A percentile compares a stretch with the other conserved stretches of the same genome.
These are phyloP conservation scores for Acrocyrtus sp. DNA, from an alignment of 2,888 invertebrate species.

Conservation along the genomic window DNA sequence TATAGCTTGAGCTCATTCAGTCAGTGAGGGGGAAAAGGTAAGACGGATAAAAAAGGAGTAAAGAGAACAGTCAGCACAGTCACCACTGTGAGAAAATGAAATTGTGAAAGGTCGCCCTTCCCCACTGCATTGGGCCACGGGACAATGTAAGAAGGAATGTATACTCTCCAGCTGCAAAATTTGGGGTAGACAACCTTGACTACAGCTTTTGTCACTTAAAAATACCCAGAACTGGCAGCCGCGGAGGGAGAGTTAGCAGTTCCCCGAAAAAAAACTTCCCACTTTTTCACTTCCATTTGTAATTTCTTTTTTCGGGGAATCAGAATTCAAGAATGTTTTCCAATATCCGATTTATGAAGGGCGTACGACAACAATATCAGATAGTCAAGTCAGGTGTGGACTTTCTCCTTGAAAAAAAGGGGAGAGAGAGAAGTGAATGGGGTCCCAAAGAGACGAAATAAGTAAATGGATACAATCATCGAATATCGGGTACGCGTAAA, in stretches of 20 bases:
- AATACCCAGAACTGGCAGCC: background rate
- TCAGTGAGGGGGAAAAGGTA: no score
- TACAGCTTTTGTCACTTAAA: background rate
- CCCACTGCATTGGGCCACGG: no score
- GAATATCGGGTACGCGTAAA: background rate
- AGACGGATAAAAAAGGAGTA: no score
- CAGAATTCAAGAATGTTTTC: conserved; percentile 21
- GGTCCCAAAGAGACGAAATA: conserved; percentile 9
- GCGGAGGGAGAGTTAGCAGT: background rate
- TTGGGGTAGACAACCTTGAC: no score
- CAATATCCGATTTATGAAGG: conserved; percentile 18
- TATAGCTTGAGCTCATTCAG: no score
- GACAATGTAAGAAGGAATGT: no score
- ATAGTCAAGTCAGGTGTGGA: conserved; percentile 33
- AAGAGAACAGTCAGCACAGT: no score
- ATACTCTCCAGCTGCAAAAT: no score
- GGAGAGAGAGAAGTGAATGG: conserved; percentile 9
- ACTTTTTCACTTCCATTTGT: background rate
- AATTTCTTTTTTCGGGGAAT: background rate
- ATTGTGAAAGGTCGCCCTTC: no score
- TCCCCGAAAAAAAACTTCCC: no score
- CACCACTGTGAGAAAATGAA: no score
- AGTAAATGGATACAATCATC: conserved; percentile 41
- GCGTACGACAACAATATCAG: conserved; percentile 12
- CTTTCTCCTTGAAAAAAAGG: conserved; percentile 11